Percentiles rank a stretch among this genome's conserved stretches.
Evolutionary conservation across 2,888 invertebrate genomes (phyloP).

Genomic region (Ypsolopha sequella): DNA sequence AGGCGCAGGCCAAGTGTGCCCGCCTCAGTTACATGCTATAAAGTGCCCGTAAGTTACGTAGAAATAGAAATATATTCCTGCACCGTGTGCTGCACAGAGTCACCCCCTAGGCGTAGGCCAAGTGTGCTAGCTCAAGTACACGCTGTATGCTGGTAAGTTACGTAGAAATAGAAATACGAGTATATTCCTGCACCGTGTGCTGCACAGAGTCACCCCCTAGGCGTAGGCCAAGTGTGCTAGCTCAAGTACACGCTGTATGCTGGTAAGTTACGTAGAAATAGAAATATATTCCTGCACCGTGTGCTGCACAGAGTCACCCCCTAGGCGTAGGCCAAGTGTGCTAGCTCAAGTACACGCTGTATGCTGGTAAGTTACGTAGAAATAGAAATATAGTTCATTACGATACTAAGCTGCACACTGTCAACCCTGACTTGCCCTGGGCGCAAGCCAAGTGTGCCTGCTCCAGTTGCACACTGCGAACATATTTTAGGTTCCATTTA

Average conservation of each 20-base stretch:
- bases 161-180: too few relatives aligned
- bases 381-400: constrained; percentile 79
- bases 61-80: too few relatives aligned
- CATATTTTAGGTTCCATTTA: too few relatives aligned
- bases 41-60: constrained; percentile 55
- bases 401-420: constrained; percentile 59
- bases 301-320: constrained; percentile 87
- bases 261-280: constrained; percentile 37
- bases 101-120: too few relatives aligned
- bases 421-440: constrained; percentile 86
- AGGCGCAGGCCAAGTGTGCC: constrained; percentile 81
- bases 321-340: constrained; percentile 81
- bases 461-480: constrained; percentile 83
- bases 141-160: too few relatives aligned
- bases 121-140: too few relatives aligned
- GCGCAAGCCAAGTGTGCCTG: constrained; percentile 79
- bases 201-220: too few relatives aligned
- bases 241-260: too few relatives aligned
- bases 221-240: too few relatives aligned
- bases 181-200: too few relatives aligned
- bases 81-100: background rate
- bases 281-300: constrained; percentile 86
- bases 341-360: constrained; percentile 84
- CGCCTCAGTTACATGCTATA: constrained; percentile 83
- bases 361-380: constrained; percentile 80